Conservation (phyloP, 2,113 vertebrate species). For the Camarhynchus parvulus region DNA sequence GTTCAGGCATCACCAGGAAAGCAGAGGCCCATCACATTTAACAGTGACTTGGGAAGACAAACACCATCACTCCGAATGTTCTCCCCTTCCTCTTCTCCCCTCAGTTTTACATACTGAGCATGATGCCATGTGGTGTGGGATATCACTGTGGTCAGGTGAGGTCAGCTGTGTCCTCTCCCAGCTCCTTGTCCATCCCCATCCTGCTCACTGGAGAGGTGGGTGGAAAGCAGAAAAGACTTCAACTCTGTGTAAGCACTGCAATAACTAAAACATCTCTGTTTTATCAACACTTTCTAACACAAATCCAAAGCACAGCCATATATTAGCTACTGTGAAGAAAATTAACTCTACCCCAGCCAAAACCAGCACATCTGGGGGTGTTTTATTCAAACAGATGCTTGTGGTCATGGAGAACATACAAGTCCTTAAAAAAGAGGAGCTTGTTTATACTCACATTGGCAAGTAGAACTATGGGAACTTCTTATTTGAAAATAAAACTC, state of each 20-base stretch:
- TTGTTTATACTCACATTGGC: background rate
- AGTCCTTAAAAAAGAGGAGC: background rate
- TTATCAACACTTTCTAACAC: background rate
- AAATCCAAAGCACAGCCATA: background rate
- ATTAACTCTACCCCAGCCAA: background rate
- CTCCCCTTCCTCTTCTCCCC: background rate
- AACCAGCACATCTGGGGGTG: background rate
- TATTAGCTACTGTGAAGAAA: background rate
- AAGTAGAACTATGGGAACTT: background rate
- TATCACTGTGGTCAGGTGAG: background rate
- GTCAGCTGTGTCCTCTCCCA: background rate
- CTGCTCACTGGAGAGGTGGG: too few relatives aligned
- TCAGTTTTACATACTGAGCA: background rate
- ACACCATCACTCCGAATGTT: accelerated
- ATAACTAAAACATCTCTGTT: background rate
- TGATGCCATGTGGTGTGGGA: background rate
- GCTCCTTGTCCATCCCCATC: background rate
- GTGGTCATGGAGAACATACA: background rate
- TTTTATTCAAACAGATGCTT: background rate
- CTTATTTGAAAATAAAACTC: background rate
- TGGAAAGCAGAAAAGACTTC: background rate
- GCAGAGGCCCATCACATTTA: background rate
- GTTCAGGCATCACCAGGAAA: background rate
- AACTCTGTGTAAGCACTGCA: background rate
- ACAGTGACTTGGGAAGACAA: background rate